Evolutionary conservation across 2,888 invertebrate genomes (phyloP).

Genomic region (Cephus rjabovi): DNA sequence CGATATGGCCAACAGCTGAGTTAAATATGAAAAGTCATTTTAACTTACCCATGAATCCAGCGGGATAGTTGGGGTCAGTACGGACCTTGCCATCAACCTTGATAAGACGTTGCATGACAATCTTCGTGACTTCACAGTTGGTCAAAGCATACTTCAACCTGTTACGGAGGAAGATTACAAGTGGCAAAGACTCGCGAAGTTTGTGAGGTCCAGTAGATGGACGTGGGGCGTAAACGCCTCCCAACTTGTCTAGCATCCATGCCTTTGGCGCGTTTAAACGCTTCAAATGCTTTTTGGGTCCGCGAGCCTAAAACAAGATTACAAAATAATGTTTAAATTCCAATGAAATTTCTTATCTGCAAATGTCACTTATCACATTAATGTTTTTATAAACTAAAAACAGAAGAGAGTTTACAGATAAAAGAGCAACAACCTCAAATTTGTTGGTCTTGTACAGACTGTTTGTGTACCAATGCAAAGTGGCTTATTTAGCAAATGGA

Average conservation of each 20-base stretch:
- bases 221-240: slow-evolving; percentile 97
- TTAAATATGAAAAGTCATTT: background rate
- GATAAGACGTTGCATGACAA: slow-evolving; percentile 97
- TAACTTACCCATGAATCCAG: slow-evolving; percentile 97
- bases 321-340: background rate
- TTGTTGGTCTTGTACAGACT: background rate
- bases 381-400: background rate
- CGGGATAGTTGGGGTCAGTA: slow-evolving; percentile 96
- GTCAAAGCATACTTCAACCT: slow-evolving; percentile 98
- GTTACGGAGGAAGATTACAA: slow-evolving; percentile 97
- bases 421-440: background rate
- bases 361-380: background rate
- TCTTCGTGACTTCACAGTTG: slow-evolving; percentile 96
- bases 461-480: no score
- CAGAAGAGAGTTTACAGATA: background rate
- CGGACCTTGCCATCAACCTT: slow-evolving; percentile 99
- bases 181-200: slow-evolving; percentile 94
- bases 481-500: background rate
- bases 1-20: slow-evolving; percentile 44
- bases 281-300: slow-evolving; percentile 99
- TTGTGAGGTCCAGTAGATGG: slow-evolving; percentile 99
- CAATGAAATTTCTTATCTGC: background rate
- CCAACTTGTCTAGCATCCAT: slow-evolving; percentile 99
- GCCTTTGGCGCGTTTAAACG: slow-evolving; percentile 98
- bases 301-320: slow-evolving; percentile 83